These are phyloP conservation scores for Pogonomyrmex californicus DNA, from an alignment of 1,140 invertebrate genomes.

Conservation along the genomic window DNA sequence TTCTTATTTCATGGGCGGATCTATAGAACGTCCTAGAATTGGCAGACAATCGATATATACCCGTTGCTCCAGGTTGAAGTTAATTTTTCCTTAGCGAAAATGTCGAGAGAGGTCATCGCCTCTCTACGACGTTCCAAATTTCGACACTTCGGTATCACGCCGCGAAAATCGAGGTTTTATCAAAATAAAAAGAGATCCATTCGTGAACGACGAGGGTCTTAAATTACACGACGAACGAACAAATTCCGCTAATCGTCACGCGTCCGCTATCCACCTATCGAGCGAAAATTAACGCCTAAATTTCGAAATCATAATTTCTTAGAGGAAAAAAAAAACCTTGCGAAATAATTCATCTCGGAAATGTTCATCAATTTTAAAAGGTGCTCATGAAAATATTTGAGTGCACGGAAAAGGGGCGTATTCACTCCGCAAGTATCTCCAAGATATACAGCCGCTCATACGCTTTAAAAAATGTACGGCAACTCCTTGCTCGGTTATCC, in stretches of 20 bases:
- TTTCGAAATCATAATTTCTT: not conserved
- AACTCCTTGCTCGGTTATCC: constrained; percentile 18
- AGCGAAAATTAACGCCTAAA: not conserved
- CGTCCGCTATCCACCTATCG: not conserved
- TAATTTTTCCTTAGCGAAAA: constrained; percentile 23
- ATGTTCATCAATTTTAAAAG: constrained; percentile 15
- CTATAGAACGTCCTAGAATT: constrained; percentile 58
- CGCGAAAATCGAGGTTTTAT: not conserved
- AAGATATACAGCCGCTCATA: constrained; percentile 15
- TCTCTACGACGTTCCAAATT: not conserved
- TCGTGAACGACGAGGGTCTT: no score
- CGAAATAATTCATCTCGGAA: constrained; percentile 13
- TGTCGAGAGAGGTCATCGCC: not conserved
- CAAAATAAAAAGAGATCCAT: not conserved
- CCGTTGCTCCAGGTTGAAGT: not conserved
- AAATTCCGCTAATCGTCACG: not conserved
- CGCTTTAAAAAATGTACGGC: constrained; percentile 37
- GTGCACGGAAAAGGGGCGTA: not conserved
- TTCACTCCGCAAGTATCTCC: constrained; percentile 3
- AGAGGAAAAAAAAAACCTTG: not conserved
- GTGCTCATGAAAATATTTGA: not conserved
- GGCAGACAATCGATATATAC: constrained; percentile 47
- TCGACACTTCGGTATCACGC: not conserved
- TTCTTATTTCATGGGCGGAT: constrained; percentile 44
- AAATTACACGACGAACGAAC: not conserved